Evolutionary conservation across 2,797 vertebrate genomes (phyloP).

Genomic region (Harpagifer antarcticus): DNA sequence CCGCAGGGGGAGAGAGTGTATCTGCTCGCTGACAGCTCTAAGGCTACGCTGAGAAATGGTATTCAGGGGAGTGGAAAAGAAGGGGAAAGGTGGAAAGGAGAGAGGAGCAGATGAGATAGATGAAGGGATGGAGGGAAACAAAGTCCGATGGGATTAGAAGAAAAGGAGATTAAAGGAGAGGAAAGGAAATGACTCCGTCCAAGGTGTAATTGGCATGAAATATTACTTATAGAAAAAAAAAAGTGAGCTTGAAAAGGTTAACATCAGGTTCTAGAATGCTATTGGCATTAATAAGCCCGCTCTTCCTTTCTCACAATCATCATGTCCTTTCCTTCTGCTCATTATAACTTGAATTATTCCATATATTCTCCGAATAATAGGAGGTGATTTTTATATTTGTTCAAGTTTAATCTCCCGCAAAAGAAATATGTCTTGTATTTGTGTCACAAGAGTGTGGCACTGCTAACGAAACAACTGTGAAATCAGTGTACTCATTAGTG

Average conservation of each 20-base stretch:
- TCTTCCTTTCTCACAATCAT: conserved; percentile 6
- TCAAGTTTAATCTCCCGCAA: conserved; percentile 2
- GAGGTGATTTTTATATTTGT: neutral
- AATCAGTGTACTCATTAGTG: conserved; percentile 68
- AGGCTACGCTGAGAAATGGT: conserved; percentile 44
- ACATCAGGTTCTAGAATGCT: conserved; percentile 12
- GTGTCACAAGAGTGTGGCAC: conserved; percentile 42
- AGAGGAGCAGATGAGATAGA: conserved; percentile 23
- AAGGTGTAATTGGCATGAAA: conserved; percentile 58
- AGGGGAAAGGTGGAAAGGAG: neutral
- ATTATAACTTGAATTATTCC: neutral
- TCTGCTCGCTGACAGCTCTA: conserved; percentile 50
- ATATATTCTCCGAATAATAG: neutral
- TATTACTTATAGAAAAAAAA: conserved; percentile 57
- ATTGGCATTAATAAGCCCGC: conserved; percentile 19
- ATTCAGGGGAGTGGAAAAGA: conserved; percentile 27
- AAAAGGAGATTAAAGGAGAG: conserved; percentile 10
- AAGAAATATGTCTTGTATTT: neutral
- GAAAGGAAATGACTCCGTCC: conserved; percentile 25
- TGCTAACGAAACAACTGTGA: conserved; percentile 41
- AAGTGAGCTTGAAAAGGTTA: conserved; percentile 56
- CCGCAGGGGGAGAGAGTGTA: conserved; percentile 45
- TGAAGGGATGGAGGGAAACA: conserved; percentile 14
- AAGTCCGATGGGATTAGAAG: conserved; percentile 27
- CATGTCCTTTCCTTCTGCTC: neutral